phyloP scores from a whole-genome alignment of 2,113 vertebrate species.

The Carassius auratus region DNA sequence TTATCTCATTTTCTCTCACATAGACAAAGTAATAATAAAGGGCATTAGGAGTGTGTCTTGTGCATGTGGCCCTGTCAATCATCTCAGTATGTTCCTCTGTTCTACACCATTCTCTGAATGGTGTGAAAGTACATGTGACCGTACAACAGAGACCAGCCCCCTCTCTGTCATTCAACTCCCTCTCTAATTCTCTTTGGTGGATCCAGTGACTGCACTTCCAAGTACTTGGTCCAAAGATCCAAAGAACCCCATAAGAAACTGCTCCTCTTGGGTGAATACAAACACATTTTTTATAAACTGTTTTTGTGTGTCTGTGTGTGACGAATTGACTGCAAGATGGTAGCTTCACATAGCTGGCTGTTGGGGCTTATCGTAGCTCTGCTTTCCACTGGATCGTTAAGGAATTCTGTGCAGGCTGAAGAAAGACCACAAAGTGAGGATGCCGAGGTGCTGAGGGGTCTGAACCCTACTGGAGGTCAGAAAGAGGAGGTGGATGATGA shows the following conservation, averaged over 20 bases:
- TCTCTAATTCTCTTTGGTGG: not conserved
- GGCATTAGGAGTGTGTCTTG: conserved; percentile 62
- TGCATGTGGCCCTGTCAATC: conserved; percentile 79
- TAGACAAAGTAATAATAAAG: conserved; percentile 62
- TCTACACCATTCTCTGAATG: conserved; percentile 67
- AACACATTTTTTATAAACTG: not conserved
- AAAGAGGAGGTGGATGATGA: conserved; percentile 50
- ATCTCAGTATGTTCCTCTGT: conserved; percentile 50
- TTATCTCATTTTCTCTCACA: conserved; percentile 3
- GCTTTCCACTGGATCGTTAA: conserved; percentile 48
- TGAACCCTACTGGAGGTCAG: conserved; percentile 26
- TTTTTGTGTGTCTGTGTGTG: not conserved
- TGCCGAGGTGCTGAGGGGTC: not conserved
- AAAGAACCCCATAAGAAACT: not conserved
- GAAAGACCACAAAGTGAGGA: conserved; percentile 27
- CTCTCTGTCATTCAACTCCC: conserved; percentile 22
- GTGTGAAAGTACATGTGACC: conserved; percentile 26
- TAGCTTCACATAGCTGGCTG: conserved; percentile 58
- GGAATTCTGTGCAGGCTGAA: conserved; percentile 52
- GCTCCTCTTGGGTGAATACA: not conserved
- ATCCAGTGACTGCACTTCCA: not conserved
- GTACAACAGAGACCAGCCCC: conserved; percentile 10
- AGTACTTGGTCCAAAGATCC: not conserved
- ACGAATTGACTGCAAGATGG: conserved; percentile 60
- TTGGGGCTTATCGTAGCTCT: conserved; percentile 66